Evolutionary conservation across 2,888 invertebrate genomes (phyloP).

Genomic region (Steinernema hermaphroditum): DNA sequence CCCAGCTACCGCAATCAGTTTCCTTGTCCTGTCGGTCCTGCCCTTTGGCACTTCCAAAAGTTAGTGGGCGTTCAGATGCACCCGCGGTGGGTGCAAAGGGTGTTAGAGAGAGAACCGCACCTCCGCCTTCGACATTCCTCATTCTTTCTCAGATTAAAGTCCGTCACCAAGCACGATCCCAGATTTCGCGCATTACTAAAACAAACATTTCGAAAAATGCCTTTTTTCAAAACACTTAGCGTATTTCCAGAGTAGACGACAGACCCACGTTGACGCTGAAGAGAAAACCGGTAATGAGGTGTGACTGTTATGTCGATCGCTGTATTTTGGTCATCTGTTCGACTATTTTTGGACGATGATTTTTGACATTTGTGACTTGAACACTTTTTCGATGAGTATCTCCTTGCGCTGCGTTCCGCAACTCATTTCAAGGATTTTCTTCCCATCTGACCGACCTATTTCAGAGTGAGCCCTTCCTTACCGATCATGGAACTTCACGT

Average conservation of each 20-base stretch:
- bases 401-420: background rate
- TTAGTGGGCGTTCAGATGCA: too few species aligned
- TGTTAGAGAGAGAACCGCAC: too few species aligned
- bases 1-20: background rate
- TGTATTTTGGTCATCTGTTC: conserved; percentile 24
- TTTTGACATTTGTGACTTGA: conserved; percentile 13
- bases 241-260: background rate
- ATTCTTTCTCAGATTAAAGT: background rate
- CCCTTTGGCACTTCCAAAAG: too few species aligned
- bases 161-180: background rate
- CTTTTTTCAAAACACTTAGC: background rate
- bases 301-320: conserved; percentile 9
- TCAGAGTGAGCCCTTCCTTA: background rate
- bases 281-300: conserved; percentile 23
- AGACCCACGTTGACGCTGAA: background rate
- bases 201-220: conserved; percentile 1
- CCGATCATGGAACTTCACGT: conserved; percentile 17
- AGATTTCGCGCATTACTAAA: background rate
- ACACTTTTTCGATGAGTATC: background rate
- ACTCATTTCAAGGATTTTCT: background rate
- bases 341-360: background rate
- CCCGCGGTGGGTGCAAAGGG: too few species aligned
- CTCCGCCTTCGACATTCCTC: background rate
- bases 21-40: too few species aligned
- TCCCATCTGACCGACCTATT: background rate